phyloP scores from a whole-genome alignment of 2,797 vertebrate genomes.

The Onychomys arenicola region DNA sequence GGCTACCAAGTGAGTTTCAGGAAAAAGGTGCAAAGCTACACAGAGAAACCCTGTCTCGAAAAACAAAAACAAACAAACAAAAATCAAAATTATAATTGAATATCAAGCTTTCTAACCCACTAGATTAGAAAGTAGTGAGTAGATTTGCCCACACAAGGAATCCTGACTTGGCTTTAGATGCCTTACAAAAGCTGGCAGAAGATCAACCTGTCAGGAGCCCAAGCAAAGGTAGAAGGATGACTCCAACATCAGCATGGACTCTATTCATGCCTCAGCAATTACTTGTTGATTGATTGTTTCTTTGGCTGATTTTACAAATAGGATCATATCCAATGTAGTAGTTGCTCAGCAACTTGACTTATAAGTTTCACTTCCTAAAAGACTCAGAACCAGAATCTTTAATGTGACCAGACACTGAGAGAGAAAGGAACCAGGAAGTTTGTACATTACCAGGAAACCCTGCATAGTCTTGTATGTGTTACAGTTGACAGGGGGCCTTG shows the following conservation, averaged over 20 bases:
- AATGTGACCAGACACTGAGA: not conserved
- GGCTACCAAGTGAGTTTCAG: no score
- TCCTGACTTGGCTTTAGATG: not conserved
- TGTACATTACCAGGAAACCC: not conserved
- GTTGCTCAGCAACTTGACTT: not conserved
- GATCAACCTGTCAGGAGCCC: not conserved
- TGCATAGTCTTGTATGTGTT: not conserved
- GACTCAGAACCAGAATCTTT: conserved; percentile 15
- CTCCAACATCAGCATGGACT: fast-evolving
- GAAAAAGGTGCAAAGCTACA: no score
- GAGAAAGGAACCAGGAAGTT: not conserved
- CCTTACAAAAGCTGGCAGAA: not conserved
- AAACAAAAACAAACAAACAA: no score
- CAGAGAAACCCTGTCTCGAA: no score
- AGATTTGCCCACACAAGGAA: not conserved
- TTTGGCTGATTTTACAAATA: not conserved
- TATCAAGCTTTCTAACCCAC: not conserved
- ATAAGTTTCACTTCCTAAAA: not conserved
- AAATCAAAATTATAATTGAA: conserved; percentile 29
- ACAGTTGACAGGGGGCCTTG: not conserved
- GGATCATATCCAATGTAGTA: not conserved
- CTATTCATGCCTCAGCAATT: not conserved
- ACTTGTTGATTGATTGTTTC: not conserved
- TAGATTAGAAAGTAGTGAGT: not conserved
- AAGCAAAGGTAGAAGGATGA: fast-evolving